These are phyloP conservation scores for Sogatella furcifera DNA, from an alignment of 1,140 invertebrate genomes.

Conservation along the genomic window DNA sequence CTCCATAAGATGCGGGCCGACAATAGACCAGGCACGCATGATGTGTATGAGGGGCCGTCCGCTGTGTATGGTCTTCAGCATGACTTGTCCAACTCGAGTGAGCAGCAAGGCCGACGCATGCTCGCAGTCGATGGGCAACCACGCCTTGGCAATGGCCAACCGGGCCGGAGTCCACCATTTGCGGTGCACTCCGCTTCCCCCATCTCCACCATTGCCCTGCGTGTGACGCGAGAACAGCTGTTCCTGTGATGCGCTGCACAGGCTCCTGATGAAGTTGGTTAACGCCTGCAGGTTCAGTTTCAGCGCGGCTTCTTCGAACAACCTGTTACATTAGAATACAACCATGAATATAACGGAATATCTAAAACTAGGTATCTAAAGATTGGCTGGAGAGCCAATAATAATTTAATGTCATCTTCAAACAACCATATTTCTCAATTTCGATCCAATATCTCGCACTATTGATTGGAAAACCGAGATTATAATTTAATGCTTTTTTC, in stretches of 20 bases:
- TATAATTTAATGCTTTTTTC: too few species aligned
- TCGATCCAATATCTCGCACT: too few species aligned
- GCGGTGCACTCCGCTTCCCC: not conserved
- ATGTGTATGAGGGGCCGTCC: constrained; percentile 80
- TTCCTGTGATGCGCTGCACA: constrained; percentile 70
- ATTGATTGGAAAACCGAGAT: too few species aligned
- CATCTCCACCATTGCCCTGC: not conserved
- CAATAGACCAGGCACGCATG: constrained; percentile 78
- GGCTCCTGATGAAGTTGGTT: constrained; percentile 64
- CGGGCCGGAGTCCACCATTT: constrained; percentile 11
- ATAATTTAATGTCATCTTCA: too few species aligned
- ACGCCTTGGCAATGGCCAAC: not conserved
- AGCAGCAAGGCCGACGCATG: constrained; percentile 37
- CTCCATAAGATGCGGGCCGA: constrained; percentile 86
- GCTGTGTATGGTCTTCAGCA: constrained; percentile 74
- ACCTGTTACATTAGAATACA: constrained; percentile 26
- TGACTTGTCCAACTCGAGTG: constrained; percentile 73
- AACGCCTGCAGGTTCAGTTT: constrained; percentile 75
- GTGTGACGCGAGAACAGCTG: constrained; percentile 46
- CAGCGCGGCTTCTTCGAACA: constrained; percentile 75
- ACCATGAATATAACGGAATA: not conserved
- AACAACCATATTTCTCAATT: too few species aligned
- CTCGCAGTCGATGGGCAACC: constrained; percentile 1
- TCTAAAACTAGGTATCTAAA: too few species aligned
- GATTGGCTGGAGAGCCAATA: too few species aligned